A percentile compares a stretch with the other conserved stretches of the same genome.
These are phyloP conservation scores for Glossophaga mutica DNA, from an alignment of 2,797 vertebrate species.

Conservation along the genomic window DNA sequence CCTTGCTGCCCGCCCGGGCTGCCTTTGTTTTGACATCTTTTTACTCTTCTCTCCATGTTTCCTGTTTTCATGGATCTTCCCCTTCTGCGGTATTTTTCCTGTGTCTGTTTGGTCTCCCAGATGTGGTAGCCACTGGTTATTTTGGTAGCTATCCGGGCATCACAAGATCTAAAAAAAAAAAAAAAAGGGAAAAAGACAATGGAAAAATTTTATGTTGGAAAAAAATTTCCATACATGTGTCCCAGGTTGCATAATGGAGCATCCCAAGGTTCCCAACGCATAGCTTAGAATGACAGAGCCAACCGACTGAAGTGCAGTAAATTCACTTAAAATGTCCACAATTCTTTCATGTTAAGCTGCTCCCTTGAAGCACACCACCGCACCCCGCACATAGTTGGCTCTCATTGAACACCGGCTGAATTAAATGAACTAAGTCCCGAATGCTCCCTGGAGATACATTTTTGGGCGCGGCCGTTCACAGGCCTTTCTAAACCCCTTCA, in stretches of 20 bases:
- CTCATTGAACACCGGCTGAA: not conserved
- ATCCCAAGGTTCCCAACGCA: not conserved
- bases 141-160: conserved; percentile 80
- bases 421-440: not conserved
- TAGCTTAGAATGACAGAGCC: conserved; percentile 23
- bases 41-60: conserved; percentile 80
- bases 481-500: not conserved
- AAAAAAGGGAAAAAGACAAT: conserved; percentile 61
- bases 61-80: conserved; percentile 85
- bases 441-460: not conserved
- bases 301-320: not conserved
- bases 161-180: conserved; percentile 63
- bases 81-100: conserved; percentile 83
- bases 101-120: conserved; percentile 83
- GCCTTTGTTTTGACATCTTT: conserved; percentile 85
- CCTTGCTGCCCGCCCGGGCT: not conserved
- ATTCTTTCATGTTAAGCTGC: not conserved
- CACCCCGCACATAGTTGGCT: not conserved
- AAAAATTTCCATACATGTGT: conserved; percentile 63
- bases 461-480: not conserved
- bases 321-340: not conserved
- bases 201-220: conserved; percentile 78
- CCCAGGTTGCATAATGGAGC: conserved; percentile 15
- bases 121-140: conserved; percentile 79
- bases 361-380: not conserved